These are phyloP conservation scores for Ptychoptera albimana DNA, from an alignment of 2,888 invertebrate genomes.

Conservation along the genomic window DNA sequence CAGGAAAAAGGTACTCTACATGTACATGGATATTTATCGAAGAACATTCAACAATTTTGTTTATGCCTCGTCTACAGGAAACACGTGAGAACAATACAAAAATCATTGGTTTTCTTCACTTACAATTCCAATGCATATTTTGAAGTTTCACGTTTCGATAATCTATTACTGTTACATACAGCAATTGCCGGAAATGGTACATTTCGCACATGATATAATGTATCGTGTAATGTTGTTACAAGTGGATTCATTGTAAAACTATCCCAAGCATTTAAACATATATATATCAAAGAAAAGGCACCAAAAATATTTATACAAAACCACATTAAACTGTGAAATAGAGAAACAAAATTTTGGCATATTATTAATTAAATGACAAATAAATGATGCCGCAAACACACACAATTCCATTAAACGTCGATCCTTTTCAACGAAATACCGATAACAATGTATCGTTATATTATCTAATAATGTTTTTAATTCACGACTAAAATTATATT, in stretches of 20 bases:
- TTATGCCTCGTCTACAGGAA: too few species aligned
- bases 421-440: slow-evolving; percentile 1
- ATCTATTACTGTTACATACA: slow-evolving; percentile 37
- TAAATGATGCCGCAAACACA: too few species aligned
- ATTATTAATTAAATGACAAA: too few species aligned
- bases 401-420: not conserved
- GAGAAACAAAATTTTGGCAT: not conserved
- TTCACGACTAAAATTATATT: not conserved
- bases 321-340: slow-evolving; percentile 2
- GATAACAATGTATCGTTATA: slow-evolving; percentile 4
- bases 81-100: too few species aligned
- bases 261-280: not conserved
- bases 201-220: slow-evolving; percentile 29
- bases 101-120: slow-evolving; percentile 2
- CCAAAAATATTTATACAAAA: not conserved
- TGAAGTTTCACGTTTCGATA: slow-evolving; percentile 19
- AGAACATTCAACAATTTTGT: too few species aligned
- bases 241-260: slow-evolving; percentile 4
- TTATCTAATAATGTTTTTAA: not conserved
- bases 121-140: slow-evolving; percentile 20
- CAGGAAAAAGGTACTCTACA: too few species aligned
- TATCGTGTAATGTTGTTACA: slow-evolving; percentile 5
- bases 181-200: slow-evolving; percentile 40
- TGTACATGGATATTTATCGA: too few species aligned
- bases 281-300: not conserved